Evolutionary conservation across 2,797 vertebrate species (phyloP), one percentile per base, ranked within the genome.

Genomic region (Myotis daubentonii): DNA sequence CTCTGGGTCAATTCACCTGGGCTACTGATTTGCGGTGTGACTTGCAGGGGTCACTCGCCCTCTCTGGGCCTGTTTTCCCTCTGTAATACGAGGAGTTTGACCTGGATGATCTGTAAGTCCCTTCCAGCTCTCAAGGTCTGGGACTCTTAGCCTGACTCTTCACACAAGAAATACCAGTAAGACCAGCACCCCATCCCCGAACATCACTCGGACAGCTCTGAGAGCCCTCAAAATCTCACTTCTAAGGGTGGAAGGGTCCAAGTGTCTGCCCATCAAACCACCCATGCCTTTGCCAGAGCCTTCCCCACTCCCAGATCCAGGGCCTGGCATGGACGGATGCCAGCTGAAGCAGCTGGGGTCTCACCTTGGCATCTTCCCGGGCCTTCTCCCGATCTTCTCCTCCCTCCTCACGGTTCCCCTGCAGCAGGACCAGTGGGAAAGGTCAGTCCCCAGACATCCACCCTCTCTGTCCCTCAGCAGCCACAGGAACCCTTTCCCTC

Each of bases 391-490:
- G 28, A 94, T 99, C 98, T 80, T 98, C 99, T 87, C 98, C 98
- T 60, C 98, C 98, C 89, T 99, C 99, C 0, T 99, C 99, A 9
- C 99, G 99, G 87, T 99, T 99, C 84, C 99, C 99, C 99, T 99
- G 94, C 41, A 93, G 74, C 22, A 86, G 51, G 66, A 81, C 22
- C 78, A 86, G 23, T 0, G 2, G 55, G 44, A 94, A 85, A 83
- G 60, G 11, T 96, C 65, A 88, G 94, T 38, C 41, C 38, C 57
- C 15, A 47, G 4, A 87, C 28, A 68, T 1, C 19, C 0, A 62
- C 49, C 23, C 22, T 23, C 19, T 9, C 16, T n/a, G 38, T 19
- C 41, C 62, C 72, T 72, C 11, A 28, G 93, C n/a, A 60, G 66
- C 72, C 68, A 1, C 3, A 36, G 72, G 49, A 22, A 70, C 1